A percentile compares a stretch with the other conserved stretches of the same genome.
Evolutionary conservation across 1,140 invertebrate species (phyloP).

Genomic region (Hyphantria cunea): DNA sequence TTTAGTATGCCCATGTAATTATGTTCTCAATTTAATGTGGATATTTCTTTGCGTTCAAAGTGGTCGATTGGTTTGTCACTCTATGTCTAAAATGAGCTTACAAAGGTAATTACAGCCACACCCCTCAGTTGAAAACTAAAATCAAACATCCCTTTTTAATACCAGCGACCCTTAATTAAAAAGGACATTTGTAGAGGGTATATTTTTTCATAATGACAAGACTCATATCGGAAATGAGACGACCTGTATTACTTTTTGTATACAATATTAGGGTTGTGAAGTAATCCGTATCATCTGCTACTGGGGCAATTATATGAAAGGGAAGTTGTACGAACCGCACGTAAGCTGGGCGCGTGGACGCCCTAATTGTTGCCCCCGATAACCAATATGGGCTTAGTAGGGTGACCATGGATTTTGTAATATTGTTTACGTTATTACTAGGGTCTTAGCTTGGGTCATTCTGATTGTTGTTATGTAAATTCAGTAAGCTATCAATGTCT

Average conservation of each 20-base stretch:
- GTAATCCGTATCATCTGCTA: conserved; percentile 78
- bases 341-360: conserved; percentile 64
- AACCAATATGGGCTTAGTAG: conserved; percentile 64
- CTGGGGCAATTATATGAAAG: conserved; percentile 78
- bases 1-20: too few relatives aligned
- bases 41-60: neutral
- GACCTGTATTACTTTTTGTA: conserved; percentile 30
- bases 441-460: neutral
- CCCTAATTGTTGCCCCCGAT: conserved; percentile 76
- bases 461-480: neutral
- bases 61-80: neutral
- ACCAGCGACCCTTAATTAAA: conserved; percentile 29
- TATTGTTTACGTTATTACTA: conserved; percentile 2
- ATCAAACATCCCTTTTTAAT: conserved; percentile 21
- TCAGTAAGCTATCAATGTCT: neutral
- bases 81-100: neutral
- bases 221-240: conserved; percentile 26
- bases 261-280: conserved; percentile 41
- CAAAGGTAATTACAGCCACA: too few relatives aligned
- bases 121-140: conserved; percentile 5
- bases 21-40: too few relatives aligned
- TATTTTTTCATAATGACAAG: conserved; percentile 24
- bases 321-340: conserved; percentile 50
- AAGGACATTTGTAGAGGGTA: conserved; percentile 28
- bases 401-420: conserved; percentile 32